Conservation (phyloP, 2,113 vertebrate species). For the Aspiorhynchus laticeps region DNA sequence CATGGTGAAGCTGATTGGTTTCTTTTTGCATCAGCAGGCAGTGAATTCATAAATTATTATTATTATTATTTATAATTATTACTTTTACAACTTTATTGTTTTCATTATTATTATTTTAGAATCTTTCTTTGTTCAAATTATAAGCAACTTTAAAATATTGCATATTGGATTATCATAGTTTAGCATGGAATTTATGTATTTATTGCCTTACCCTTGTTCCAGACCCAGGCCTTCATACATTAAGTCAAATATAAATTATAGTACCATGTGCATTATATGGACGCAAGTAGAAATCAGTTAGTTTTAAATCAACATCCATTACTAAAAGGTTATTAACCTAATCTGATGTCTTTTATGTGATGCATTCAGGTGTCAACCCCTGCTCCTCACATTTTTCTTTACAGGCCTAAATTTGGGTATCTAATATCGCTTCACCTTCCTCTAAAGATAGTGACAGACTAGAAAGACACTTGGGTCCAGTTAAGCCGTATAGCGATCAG, state of each 20-base stretch:
- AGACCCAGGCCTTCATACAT: not conserved
- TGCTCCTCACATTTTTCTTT: not conserved
- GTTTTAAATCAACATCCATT: not conserved
- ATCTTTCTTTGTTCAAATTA: not conserved
- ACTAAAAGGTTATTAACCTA: not conserved
- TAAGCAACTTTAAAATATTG: not conserved
- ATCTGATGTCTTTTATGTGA: not conserved
- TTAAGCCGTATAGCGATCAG: not conserved
- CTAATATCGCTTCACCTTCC: conserved; percentile 8
- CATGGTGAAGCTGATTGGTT: too few relatives aligned
- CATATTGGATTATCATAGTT: not conserved
- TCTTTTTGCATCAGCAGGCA: too few relatives aligned
- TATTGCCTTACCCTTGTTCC: not conserved
- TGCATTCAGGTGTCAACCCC: not conserved
- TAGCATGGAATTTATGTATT: not conserved
- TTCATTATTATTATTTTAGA: not conserved
- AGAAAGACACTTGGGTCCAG: not conserved
- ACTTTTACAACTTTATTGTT: not conserved
- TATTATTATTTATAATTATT: too few relatives aligned
- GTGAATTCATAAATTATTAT: not conserved
- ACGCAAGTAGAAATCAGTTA: not conserved
- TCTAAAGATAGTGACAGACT: conserved; percentile 15
- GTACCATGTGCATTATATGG: not conserved
- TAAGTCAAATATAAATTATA: not conserved
- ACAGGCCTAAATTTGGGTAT: not conserved